Evolutionary conservation across 1,140 invertebrate species (phyloP).

Genomic region (Mylabris phalerata): DNA sequence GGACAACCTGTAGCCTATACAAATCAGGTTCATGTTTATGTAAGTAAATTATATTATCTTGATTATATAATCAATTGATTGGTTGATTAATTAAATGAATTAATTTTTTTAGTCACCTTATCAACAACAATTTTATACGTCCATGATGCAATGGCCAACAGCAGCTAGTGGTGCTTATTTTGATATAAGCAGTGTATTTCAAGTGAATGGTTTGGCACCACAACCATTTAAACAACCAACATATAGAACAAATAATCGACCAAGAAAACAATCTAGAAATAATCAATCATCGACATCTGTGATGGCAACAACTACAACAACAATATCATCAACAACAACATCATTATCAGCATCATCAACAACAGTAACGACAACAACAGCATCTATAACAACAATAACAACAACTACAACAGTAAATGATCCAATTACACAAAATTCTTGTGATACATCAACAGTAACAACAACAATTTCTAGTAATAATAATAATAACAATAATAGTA

Average conservation of each 20-base stretch:
- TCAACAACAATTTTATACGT: constrained; percentile 48
- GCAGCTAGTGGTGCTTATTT: constrained; percentile 52
- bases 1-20: constrained; percentile 49
- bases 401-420: no score
- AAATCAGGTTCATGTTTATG: constrained; percentile 60
- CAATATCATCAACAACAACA: neutral
- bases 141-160: constrained; percentile 51
- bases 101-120: constrained; percentile 37
- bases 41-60: constrained; percentile 45
- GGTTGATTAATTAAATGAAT: neutral
- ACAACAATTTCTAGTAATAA: neutral
- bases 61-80: neutral
- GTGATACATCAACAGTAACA: neutral
- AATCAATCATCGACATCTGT: neutral
- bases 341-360: no score
- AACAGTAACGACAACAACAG: no score
- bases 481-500: neutral
- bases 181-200: constrained; percentile 64
- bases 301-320: neutral
- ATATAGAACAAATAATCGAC: constrained; percentile 30
- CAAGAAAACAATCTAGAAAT: constrained; percentile 21
- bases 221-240: constrained; percentile 55
- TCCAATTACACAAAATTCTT: no score
- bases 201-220: constrained; percentile 67
- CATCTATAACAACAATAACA: no score